Evolutionary conservation across 2,888 invertebrate species (phyloP), one percentile per base, ranked within the genome.

Genomic region (Venusia cambrica): DNA sequence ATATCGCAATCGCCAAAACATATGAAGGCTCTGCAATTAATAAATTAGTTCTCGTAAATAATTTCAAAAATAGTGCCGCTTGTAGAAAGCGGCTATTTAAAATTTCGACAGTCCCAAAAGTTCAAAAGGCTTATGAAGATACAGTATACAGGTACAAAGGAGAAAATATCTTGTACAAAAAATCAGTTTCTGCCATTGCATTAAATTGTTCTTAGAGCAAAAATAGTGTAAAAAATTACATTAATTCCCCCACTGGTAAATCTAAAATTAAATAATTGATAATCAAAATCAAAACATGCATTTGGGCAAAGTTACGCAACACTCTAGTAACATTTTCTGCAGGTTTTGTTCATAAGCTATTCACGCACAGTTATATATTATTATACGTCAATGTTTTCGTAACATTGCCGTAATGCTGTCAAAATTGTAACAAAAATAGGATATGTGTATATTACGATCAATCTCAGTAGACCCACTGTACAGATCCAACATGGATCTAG

Each of bases 11-110:
- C 38, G 73, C 83, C 85, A 84, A 84, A 85, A 85, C 84, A 85
- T 81, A 85, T 85, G 79, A 84, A 85, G 84, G 85, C 77, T 41
- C 46, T 50, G 53, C 58, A 60, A 51, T 43, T 42, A 42, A 45
- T 41, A 48, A 53, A 48, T 40, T 41, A 41, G 24, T 28, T 38
- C 27, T 44, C 32, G 28, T 31, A 50, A 44, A 46, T 48, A 45
- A 28, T 29, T 36, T 35, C 43, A 38, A 47, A 19, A 29, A 30
- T 40, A 25, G 13, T 24, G 17, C 21, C 18, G 24, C 32, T 38
- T 38, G 38, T 43, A 43, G 18, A 33, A 30, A n/a, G n/a, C n/a
- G n/a, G 30, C 38, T 39, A 20, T 33, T n/a, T 0, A 40, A 34
- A 37, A 34, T 33, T 33, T 29, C 29, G 24, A 41, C 26, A 10